Percentiles rank a stretch among this genome's conserved stretches.
Evolutionary conservation across 2,888 invertebrate genomes (phyloP).

Genomic region (Sphecodes monilicornis): DNA sequence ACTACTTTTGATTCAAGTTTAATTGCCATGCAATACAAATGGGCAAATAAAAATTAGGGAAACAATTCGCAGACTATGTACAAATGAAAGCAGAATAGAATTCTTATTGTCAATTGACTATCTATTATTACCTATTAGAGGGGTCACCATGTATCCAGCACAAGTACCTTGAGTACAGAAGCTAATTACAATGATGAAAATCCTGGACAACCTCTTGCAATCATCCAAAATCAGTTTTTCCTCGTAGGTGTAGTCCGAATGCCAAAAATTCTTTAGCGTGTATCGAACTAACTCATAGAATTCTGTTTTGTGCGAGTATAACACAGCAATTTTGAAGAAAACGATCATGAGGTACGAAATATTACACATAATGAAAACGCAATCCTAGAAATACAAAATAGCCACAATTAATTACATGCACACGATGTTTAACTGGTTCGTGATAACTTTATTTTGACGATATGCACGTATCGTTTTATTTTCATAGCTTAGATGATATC

Average conservation of each 20-base stretch:
- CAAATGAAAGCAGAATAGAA: too few species aligned
- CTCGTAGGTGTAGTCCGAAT: constrained; percentile 24
- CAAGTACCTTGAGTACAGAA: constrained; percentile 60
- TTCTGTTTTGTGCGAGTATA: constrained; percentile 38
- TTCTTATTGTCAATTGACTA: not conserved
- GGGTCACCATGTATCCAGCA: constrained; percentile 57
- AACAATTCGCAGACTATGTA: too few species aligned
- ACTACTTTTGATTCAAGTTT: too few species aligned
- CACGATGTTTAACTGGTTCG: not conserved
- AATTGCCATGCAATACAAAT: too few species aligned
- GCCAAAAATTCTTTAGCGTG: constrained; percentile 65
- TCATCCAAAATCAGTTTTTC: constrained; percentile 20
- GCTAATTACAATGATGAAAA: constrained; percentile 32
- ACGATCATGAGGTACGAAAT: constrained; percentile 36
- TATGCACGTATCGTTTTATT: too few species aligned
- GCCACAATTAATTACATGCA: not conserved
- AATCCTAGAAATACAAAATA: constrained; percentile 27
- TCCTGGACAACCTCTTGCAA: constrained; percentile 26
- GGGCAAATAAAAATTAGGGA: too few species aligned
- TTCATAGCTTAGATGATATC: too few species aligned
- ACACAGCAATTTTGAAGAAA: constrained; percentile 29
- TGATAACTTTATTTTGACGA: not conserved
- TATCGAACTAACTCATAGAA: constrained; percentile 60
- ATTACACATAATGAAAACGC: constrained; percentile 39
- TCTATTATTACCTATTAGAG: constrained; percentile 59